A percentile compares a stretch with the other conserved stretches of the same genome.
These are phyloP conservation scores for Patagioenas fasciata DNA, from an alignment of 2,113 vertebrate species.

Conservation along the genomic window DNA sequence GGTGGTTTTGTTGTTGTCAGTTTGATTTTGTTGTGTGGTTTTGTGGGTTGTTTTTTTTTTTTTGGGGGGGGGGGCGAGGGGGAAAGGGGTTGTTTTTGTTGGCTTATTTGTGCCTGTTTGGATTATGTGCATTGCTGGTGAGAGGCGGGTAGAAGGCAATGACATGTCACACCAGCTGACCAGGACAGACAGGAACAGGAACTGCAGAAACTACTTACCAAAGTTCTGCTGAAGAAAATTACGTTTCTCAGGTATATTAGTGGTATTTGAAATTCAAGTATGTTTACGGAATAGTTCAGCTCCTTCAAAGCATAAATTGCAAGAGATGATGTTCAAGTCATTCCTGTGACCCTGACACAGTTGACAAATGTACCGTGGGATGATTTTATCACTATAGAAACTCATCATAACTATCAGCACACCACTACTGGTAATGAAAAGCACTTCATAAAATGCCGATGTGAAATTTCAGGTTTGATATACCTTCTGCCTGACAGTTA, in stretches of 20 bases:
- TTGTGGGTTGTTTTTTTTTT: neutral
- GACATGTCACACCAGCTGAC: accelerated
- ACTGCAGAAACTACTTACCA: neutral
- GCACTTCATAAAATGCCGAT: neutral
- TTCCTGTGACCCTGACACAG: slow-evolving; percentile 16
- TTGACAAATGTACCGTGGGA: neutral
- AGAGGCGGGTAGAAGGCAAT: neutral
- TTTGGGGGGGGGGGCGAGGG: neutral
- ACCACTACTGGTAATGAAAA: neutral
- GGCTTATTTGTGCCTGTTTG: too few relatives aligned
- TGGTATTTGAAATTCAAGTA: slow-evolving; percentile 1
- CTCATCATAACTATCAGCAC: slow-evolving; percentile 17
- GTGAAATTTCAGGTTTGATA: slow-evolving; percentile 26
- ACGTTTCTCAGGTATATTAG: neutral
- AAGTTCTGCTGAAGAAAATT: neutral
- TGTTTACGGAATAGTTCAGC: neutral
- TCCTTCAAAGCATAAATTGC: slow-evolving; percentile 5
- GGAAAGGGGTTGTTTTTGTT: too few relatives aligned
- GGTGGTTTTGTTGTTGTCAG: too few relatives aligned
- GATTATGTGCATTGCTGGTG: neutral
- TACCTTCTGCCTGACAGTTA: neutral
- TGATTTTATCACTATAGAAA: neutral
- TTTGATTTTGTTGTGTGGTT: neutral
- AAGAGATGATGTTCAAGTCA: neutral
- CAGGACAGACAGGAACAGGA: accelerated